Evolutionary conservation across 2,113 vertebrate genomes (phyloP).

Genomic region (Fulmarus glacialis): DNA sequence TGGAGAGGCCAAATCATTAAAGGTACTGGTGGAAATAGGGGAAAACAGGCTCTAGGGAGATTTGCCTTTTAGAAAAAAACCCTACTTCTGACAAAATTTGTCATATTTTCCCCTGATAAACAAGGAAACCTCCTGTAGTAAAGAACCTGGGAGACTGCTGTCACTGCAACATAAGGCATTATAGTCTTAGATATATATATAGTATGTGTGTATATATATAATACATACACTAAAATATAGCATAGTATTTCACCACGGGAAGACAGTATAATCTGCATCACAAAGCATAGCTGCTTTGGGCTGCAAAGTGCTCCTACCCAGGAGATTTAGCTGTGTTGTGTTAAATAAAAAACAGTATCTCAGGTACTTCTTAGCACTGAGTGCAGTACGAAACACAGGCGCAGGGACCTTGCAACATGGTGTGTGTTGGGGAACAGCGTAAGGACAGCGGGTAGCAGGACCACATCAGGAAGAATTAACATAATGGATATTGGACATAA

Average conservation of each 20-base stretch:
- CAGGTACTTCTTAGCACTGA: background rate
- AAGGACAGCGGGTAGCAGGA: background rate
- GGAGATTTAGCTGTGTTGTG: background rate
- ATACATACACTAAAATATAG: background rate
- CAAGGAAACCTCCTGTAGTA: background rate
- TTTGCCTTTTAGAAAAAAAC: background rate
- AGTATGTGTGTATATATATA: background rate
- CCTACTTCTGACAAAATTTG: background rate
- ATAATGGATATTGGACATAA: too few species aligned
- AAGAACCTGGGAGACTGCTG: background rate
- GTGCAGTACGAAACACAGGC: rapidly evolving
- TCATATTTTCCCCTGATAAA: background rate
- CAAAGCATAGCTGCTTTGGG: background rate
- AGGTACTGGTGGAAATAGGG: background rate
- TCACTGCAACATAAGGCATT: background rate
- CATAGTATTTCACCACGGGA: background rate
- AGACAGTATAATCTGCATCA: background rate
- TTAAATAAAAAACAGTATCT: rapidly evolving
- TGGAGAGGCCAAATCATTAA: background rate
- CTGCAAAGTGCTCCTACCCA: background rate
- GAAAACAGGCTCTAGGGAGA: background rate
- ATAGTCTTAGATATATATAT: background rate
- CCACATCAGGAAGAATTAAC: background rate
- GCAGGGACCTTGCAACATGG: too few species aligned
- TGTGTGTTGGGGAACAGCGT: background rate